Conservation (phyloP, 2,888 invertebrate genomes). For the Clivina fossor region DNA sequence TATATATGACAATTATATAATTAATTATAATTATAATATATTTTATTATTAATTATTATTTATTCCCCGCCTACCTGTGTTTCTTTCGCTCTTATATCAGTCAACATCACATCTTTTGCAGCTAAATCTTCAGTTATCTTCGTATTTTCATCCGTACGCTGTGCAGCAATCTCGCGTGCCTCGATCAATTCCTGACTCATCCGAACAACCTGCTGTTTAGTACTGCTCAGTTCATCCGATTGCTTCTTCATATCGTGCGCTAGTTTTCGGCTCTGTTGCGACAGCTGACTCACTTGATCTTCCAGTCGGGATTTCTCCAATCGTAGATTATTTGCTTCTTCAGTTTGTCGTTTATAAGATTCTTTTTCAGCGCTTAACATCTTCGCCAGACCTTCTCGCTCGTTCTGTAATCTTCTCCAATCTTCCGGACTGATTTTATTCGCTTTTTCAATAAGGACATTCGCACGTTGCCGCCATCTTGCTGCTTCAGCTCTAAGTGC, state of each 20-base stretch:
- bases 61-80: no score
- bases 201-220: slow-evolving; percentile 61
- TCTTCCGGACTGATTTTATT: slow-evolving; percentile 92
- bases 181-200: slow-evolving; percentile 66
- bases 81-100: slow-evolving; percentile 53
- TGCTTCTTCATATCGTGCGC: slow-evolving; percentile 68
- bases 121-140: slow-evolving; percentile 67
- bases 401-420: slow-evolving; percentile 80
- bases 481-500: slow-evolving; percentile 78
- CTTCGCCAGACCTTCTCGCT: slow-evolving; percentile 78
- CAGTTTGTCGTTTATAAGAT: slow-evolving; percentile 64
- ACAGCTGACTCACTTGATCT: slow-evolving; percentile 64
- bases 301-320: slow-evolving; percentile 69
- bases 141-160: slow-evolving; percentile 62
- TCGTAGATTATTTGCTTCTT: slow-evolving; percentile 65
- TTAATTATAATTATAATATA: no score
- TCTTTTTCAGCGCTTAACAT: slow-evolving; percentile 77
- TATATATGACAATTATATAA: no score
- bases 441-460: slow-evolving; percentile 84
- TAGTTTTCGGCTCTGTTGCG: slow-evolving; percentile 60
- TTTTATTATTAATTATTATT: no score
- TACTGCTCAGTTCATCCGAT: slow-evolving; percentile 62
- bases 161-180: slow-evolving; percentile 60
- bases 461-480: slow-evolving; percentile 84
- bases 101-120: slow-evolving; percentile 66